Conservation (phyloP, 2,113 vertebrate species). For the Saiga tatarica region DNA sequence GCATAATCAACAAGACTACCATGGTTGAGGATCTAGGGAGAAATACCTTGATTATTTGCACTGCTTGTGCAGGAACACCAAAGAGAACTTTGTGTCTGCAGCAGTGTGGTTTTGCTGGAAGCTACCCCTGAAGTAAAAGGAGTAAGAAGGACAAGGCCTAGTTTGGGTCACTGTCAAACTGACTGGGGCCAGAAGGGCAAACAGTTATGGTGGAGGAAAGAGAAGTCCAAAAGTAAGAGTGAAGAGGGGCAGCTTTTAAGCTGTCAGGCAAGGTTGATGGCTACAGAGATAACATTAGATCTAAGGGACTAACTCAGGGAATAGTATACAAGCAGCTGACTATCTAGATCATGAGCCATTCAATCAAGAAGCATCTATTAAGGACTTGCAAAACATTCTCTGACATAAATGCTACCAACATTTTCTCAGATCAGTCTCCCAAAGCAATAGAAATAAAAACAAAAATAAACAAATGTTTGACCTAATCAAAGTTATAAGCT, state of each 20-base stretch:
- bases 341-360: background rate
- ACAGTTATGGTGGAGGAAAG: background rate
- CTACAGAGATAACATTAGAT: background rate
- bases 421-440: background rate
- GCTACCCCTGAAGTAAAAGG: background rate
- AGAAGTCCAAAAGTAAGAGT: background rate
- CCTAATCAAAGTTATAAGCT: background rate
- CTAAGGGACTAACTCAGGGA: background rate
- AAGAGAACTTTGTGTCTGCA: background rate
- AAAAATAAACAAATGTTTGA: background rate
- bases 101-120: background rate
- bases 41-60: background rate
- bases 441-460: background rate
- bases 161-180: background rate
- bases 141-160: background rate
- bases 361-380: background rate
- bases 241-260: background rate
- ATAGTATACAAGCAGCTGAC: background rate
- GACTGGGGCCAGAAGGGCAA: background rate
- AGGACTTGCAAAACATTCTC: background rate
- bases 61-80: background rate
- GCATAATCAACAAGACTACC: background rate
- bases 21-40: background rate
- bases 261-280: background rate
- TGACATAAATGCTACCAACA: background rate